These are phyloP conservation scores for Bicyclus anynana DNA, from an alignment of 1,140 invertebrate genomes.

Conservation along the genomic window DNA sequence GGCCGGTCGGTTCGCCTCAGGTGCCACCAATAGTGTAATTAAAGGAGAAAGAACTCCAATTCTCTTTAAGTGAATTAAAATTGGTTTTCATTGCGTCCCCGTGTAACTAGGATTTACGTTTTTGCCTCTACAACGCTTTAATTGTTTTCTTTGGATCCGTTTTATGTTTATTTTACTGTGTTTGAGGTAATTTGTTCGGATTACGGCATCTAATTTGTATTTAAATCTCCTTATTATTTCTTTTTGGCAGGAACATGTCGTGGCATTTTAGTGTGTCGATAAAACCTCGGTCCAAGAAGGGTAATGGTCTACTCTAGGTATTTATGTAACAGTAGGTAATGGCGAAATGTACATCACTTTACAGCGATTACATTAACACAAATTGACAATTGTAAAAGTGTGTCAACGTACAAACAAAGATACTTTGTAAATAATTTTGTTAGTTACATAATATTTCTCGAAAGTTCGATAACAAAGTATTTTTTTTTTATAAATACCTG, in stretches of 20 bases:
- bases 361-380: no score
- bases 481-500: no score
- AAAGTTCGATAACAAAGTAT: no score
- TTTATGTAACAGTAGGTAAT: no score
- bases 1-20: slow-evolving; percentile 40
- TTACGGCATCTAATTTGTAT: slow-evolving; percentile 19
- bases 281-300: no score
- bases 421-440: no score
- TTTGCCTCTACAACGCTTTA: slow-evolving; percentile 26
- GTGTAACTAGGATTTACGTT: slow-evolving; percentile 43
- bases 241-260: neutral
- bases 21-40: slow-evolving; percentile 66
- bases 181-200: slow-evolving; percentile 18
- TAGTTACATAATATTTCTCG: no score
- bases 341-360: no score
- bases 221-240: slow-evolving; percentile 12
- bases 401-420: no score
- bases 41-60: slow-evolving; percentile 57
- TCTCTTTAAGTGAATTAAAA: slow-evolving; percentile 53
- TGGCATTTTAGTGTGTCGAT: neutral
- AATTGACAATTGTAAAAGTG: no score
- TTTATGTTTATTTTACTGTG: slow-evolving; percentile 27
- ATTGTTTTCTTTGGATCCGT: slow-evolving; percentile 31
- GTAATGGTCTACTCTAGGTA: no score
- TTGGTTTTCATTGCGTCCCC: slow-evolving; percentile 44